Conservation (phyloP, 2,888 invertebrate genomes). For the Fragum fragum region DNA sequence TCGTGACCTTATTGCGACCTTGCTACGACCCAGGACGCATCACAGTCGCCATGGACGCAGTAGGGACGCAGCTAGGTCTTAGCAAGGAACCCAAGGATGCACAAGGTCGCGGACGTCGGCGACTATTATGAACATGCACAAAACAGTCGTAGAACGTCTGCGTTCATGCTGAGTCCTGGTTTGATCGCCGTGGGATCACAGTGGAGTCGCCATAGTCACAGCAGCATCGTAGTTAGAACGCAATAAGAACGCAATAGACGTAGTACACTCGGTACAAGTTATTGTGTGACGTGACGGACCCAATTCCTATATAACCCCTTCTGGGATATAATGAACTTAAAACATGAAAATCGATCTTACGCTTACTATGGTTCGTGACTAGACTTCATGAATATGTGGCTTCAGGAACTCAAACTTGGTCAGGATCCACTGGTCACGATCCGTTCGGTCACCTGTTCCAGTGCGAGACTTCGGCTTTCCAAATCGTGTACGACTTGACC, state of each 20-base stretch:
- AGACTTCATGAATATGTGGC: constrained; percentile 24
- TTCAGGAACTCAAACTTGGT: constrained; percentile 37
- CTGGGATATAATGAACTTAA: background rate
- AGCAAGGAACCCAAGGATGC: background rate
- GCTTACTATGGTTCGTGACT: constrained; percentile 16
- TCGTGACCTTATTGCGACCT: background rate
- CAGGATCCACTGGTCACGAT: constrained; percentile 44
- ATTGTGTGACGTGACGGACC: no score
- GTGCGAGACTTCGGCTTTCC: constrained; percentile 41
- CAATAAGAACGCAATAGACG: background rate
- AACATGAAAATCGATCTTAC: background rate
- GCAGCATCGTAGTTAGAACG: background rate
- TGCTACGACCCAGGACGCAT: background rate
- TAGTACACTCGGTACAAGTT: background rate
- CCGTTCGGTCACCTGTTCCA: constrained; percentile 36
- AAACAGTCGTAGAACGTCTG: background rate
- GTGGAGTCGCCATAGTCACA: background rate
- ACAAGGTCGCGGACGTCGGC: background rate
- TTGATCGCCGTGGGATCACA: background rate
- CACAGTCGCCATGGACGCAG: constrained; percentile 1
- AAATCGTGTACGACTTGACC: constrained; percentile 43
- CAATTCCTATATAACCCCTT: no score
- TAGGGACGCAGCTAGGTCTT: background rate
- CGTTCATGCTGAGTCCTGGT: background rate
- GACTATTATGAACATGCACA: background rate